Evolutionary conservation across 2,888 invertebrate genomes (phyloP).

Genomic region (Frankliniella fusca): DNA sequence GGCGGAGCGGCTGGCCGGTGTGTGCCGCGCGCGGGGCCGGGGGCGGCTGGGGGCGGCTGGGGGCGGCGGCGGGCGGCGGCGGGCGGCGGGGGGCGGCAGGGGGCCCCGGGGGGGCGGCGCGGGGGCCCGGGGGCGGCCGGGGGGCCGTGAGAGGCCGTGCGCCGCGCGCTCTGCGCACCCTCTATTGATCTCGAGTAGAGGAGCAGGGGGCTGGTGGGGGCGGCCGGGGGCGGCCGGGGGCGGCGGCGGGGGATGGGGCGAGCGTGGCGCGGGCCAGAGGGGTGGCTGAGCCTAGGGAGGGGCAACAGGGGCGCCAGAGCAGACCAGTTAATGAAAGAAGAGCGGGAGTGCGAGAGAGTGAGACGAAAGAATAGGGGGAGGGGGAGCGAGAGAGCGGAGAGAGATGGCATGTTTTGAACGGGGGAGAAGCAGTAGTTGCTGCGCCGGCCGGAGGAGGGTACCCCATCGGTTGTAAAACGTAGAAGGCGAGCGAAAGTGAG

Average conservation of each 20-base stretch:
- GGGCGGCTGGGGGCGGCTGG: background rate
- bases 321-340: slow-evolving; percentile 25
- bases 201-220: background rate
- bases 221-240: background rate
- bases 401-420: background rate
- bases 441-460: too few species aligned
- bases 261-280: background rate
- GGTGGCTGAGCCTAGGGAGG: background rate
- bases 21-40: background rate
- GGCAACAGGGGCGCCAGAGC: slow-evolving; percentile 18
- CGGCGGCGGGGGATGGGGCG: background rate
- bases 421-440: too few species aligned
- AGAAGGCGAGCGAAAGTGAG: background rate
- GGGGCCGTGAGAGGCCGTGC: background rate
- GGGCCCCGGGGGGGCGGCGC: background rate
- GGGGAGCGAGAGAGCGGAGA: background rate
- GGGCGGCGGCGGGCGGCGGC: background rate
- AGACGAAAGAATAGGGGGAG: background rate
- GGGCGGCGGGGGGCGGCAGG: background rate
- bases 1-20: background rate
- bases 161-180: slow-evolving; percentile 14
- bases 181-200: background rate
- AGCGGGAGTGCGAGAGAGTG: background rate
- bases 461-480: background rate
- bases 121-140: background rate